phyloP scores from a whole-genome alignment of 1,140 invertebrate species.

The Lepidostoma basale region DNA sequence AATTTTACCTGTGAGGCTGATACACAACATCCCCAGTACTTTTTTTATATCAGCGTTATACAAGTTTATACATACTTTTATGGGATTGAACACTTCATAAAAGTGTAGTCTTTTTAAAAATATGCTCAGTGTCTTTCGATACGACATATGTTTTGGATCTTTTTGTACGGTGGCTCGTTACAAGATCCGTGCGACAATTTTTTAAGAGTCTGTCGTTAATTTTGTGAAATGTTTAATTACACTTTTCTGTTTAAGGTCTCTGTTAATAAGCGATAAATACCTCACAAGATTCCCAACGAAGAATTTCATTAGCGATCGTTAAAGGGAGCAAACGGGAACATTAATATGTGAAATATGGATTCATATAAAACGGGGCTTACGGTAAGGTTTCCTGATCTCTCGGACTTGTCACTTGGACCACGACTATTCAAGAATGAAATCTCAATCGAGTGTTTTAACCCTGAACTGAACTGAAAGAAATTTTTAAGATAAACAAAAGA shows the following conservation, averaged over 20 bases:
- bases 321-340: conserved; percentile 13
- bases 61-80: no score
- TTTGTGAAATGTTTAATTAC: background rate
- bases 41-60: no score
- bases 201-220: background rate
- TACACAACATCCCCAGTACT: no score
- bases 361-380: conserved; percentile 12
- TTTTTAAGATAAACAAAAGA: no score
- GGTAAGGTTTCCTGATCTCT: conserved; percentile 5
- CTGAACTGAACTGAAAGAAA: no score
- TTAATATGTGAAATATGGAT: conserved; percentile 29
- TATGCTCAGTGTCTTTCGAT: no score
- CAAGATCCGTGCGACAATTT: no score
- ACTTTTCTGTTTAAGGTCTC: background rate
- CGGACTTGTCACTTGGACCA: conserved; percentile 11
- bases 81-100: no score
- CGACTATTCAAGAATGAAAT: background rate
- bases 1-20: no score
- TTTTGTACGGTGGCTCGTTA: no score
- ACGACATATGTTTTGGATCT: no score
- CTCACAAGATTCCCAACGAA: background rate
- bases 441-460: conserved; percentile 6
- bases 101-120: no score
- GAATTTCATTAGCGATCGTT: conserved; percentile 16
- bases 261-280: background rate